A percentile compares a stretch with the other conserved stretches of the same genome.
These are phyloP conservation scores for Amblyopsis hoosieri DNA, from an alignment of 2,797 vertebrate species.

Conservation along the genomic window DNA sequence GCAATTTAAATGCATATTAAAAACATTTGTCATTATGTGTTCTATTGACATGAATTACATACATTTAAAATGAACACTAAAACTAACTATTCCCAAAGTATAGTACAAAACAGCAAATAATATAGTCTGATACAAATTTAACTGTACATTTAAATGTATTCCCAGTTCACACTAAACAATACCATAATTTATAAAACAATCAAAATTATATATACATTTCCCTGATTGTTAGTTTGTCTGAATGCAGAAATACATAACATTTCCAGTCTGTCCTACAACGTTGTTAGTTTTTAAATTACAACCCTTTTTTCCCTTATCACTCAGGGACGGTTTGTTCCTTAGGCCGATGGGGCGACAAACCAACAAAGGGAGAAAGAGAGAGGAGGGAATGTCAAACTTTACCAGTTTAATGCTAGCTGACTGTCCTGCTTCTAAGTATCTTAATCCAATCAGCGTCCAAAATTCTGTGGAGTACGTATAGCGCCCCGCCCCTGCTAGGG, in stretches of 20 bases:
- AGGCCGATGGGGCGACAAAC: too few species aligned
- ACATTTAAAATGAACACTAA: not conserved
- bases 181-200: not conserved
- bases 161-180: not conserved
- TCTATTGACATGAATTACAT: not conserved
- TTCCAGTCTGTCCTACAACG: not conserved
- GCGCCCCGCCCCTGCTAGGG: too few species aligned
- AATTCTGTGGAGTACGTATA: too few species aligned
- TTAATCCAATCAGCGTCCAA: too few species aligned
- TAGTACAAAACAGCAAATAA: not conserved
- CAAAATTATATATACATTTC: too few species aligned
- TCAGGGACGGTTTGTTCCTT: too few species aligned
- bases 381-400: too few species aligned
- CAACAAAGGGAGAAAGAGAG: too few species aligned
- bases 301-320: conserved; percentile 20
- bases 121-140: not conserved
- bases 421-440: too few species aligned
- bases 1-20: not conserved
- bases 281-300: conserved; percentile 24
- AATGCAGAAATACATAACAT: conserved; percentile 9
- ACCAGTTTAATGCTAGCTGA: too few species aligned
- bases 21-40: not conserved
- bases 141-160: not conserved
- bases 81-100: not conserved
- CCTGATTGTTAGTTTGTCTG: not conserved